Evolutionary conservation across 2,113 vertebrate genomes (phyloP).

Genomic region (Dipodomys merriami): DNA sequence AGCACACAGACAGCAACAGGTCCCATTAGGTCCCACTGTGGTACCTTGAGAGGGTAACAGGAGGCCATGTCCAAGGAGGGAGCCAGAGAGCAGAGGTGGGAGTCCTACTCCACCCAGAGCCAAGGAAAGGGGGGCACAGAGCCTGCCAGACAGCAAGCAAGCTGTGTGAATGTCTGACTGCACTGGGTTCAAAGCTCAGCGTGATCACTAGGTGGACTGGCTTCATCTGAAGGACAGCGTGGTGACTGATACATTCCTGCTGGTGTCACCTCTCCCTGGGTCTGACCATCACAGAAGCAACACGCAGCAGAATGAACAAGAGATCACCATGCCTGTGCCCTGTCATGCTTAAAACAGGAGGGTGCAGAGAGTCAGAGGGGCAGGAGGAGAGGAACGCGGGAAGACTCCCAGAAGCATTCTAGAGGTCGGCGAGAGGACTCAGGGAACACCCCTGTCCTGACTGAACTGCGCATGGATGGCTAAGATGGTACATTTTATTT

Average conservation of each 20-base stretch:
- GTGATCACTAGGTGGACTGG: background rate
- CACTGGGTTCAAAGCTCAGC: too few species aligned
- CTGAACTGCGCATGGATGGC: too few species aligned
- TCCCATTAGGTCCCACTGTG: too few species aligned
- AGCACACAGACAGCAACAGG: background rate
- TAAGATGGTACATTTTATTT: too few species aligned
- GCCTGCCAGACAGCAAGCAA: background rate
- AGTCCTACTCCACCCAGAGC: too few species aligned
- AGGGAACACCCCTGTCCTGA: too few species aligned
- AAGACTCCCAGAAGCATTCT: too few species aligned
- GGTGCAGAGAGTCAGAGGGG: too few species aligned
- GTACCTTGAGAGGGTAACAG: background rate
- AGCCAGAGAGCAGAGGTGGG: background rate
- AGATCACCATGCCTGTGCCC: background rate
- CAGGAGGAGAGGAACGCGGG: background rate
- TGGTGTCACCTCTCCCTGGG: background rate
- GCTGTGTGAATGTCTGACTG: accelerated
- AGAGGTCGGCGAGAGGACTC: too few species aligned
- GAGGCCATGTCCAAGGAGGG: background rate
- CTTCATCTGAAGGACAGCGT: background rate
- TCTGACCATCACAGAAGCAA: too few species aligned
- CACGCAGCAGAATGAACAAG: background rate
- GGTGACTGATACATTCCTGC: accelerated
- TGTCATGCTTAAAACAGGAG: too few species aligned
- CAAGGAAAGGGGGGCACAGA: background rate